Conservation (phyloP, 2,113 vertebrate genomes). For the Gavia stellata region DNA sequence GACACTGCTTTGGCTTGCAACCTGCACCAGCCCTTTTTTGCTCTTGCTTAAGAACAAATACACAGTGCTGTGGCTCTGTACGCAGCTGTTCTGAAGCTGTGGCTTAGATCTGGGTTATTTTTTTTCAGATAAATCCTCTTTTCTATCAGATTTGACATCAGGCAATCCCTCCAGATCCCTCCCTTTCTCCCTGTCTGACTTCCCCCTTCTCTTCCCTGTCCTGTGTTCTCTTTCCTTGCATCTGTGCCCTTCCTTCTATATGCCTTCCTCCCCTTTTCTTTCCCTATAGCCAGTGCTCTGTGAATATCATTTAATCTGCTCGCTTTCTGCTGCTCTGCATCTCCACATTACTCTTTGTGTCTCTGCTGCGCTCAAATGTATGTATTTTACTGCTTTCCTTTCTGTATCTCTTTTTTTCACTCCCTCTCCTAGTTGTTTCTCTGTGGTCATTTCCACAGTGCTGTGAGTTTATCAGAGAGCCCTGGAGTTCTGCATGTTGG, state of each 20-base stretch:
- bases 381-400: neutral
- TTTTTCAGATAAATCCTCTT: slow-evolving; percentile 65
- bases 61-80: neutral
- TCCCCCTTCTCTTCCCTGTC: neutral
- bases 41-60: neutral
- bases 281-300: neutral
- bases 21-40: neutral
- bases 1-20: neutral
- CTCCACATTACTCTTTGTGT: neutral
- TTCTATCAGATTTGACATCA: slow-evolving; percentile 65
- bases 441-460: neutral
- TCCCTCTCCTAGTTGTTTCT: neutral
- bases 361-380: neutral
- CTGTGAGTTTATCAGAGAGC: neutral
- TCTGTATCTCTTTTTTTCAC: neutral
- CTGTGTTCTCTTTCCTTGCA: neutral
- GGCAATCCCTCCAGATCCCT: slow-evolving; percentile 43
- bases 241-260: neutral
- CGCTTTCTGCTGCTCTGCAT: neutral
- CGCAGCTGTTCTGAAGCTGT: slow-evolving; percentile 22
- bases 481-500: neutral
- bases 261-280: neutral
- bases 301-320: neutral
- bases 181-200: neutral
- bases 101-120: slow-evolving; percentile 61